These are phyloP conservation scores for Centropus bengalensis DNA, from an alignment of 2,113 vertebrate species.

Conservation along the genomic window DNA sequence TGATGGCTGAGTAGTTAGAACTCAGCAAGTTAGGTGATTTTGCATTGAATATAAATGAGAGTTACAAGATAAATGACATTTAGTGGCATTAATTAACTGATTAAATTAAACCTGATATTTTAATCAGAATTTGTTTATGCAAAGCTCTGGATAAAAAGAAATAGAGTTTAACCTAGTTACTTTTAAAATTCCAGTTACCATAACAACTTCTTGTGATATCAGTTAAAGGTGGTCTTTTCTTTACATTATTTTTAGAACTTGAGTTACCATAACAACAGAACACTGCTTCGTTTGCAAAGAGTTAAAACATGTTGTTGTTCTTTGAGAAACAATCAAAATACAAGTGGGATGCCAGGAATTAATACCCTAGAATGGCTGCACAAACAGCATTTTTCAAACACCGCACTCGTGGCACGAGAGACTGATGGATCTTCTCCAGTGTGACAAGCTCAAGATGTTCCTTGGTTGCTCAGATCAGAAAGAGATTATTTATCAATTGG, in stretches of 20 bases:
- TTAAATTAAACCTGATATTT: constrained; percentile 90
- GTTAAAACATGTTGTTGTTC: constrained; percentile 76
- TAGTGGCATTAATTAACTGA: constrained; percentile 89
- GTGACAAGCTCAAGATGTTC: constrained; percentile 74
- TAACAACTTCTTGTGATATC: constrained; percentile 84
- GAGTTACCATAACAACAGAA: constrained; percentile 82
- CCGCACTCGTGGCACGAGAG: constrained; percentile 65
- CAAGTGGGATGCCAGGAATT: constrained; percentile 71
- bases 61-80: constrained; percentile 85
- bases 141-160: constrained; percentile 81
- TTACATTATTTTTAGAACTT: constrained; percentile 81
- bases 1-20: constrained; percentile 71
- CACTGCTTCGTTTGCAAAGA: constrained; percentile 71
- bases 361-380: constrained; percentile 52
- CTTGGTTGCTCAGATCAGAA: constrained; percentile 77
- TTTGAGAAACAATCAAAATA: constrained; percentile 77
- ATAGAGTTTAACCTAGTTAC: constrained; percentile 83
- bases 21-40: constrained; percentile 79
- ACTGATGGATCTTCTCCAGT: constrained; percentile 75
- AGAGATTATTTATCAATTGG: constrained; percentile 79
- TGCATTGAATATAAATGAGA: constrained; percentile 80
- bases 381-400: constrained; percentile 74
- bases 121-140: constrained; percentile 87
- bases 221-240: constrained; percentile 83
- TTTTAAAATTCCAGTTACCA: constrained; percentile 83